These are phyloP conservation scores for Pungitius pungitius DNA, from an alignment of 2,113 vertebrate species.

Conservation along the genomic window DNA sequence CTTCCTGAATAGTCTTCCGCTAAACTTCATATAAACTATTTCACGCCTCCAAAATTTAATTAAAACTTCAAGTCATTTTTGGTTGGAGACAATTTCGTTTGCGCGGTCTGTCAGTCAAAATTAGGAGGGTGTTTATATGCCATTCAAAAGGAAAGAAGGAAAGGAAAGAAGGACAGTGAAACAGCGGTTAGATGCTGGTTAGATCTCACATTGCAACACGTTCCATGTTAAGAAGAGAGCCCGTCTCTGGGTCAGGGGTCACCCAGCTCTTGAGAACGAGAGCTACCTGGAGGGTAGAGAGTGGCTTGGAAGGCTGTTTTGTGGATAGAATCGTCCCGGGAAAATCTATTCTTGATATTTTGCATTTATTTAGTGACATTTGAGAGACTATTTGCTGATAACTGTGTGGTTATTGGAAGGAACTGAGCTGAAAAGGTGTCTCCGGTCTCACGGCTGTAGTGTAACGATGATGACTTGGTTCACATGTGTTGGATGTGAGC, in stretches of 20 bases:
- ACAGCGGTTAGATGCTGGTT: not conserved
- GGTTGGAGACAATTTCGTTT: not conserved
- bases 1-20: not conserved
- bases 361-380: no score
- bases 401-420: not conserved
- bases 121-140: not conserved
- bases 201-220: not conserved
- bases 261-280: not conserved
- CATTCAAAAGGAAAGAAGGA: no score
- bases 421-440: no score
- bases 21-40: not conserved
- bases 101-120: conserved; percentile 4
- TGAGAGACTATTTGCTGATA: not conserved
- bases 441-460: no score
- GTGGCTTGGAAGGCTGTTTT: not conserved
- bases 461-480: no score
- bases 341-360: not conserved
- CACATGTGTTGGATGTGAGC: no score
- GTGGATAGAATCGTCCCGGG: not conserved
- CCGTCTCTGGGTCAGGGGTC: not conserved
- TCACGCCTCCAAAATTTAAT: no score
- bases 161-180: not conserved
- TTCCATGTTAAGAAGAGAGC: not conserved
- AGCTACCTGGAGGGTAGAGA: not conserved
- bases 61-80: no score